These are phyloP conservation scores for Oxyruncus cristatus DNA, from an alignment of 2,113 vertebrate genomes.

Conservation along the genomic window DNA sequence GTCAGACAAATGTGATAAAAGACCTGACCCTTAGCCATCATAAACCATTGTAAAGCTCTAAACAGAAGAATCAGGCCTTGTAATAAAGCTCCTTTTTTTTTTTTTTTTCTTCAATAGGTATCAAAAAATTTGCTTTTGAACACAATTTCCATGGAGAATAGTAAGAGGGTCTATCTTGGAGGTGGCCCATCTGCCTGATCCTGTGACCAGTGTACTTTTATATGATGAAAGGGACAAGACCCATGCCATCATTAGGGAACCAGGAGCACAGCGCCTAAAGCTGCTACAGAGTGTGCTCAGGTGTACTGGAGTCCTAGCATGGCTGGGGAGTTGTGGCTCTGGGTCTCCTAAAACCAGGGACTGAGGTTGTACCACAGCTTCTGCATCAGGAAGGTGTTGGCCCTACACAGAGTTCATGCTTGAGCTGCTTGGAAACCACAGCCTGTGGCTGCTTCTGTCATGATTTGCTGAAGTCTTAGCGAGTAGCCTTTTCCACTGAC, in stretches of 20 bases:
- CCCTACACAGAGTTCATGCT: background rate
- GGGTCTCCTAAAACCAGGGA: background rate
- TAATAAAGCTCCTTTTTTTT: background rate
- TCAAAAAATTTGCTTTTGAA: background rate
- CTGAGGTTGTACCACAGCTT: background rate
- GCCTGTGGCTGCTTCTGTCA: background rate
- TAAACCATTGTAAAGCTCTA: background rate
- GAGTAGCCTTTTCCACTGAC: background rate
- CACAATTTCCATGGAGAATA: background rate
- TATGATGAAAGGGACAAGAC: background rate
- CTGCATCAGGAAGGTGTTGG: background rate
- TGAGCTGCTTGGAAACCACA: background rate
- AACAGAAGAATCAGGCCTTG: background rate
- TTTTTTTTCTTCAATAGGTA: background rate
- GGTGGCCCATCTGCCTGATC: background rate
- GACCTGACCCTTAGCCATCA: background rate
- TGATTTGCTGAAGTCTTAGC: background rate
- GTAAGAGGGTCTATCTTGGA: background rate
- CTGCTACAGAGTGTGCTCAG: background rate
- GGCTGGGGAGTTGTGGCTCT: background rate
- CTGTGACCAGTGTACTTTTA: background rate
- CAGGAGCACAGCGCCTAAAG: background rate
- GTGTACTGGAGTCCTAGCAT: background rate
- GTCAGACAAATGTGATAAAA: background rate
- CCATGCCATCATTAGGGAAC: background rate